Evolutionary conservation across 2,113 vertebrate genomes (phyloP).

Genomic region (Fregata magnificens): DNA sequence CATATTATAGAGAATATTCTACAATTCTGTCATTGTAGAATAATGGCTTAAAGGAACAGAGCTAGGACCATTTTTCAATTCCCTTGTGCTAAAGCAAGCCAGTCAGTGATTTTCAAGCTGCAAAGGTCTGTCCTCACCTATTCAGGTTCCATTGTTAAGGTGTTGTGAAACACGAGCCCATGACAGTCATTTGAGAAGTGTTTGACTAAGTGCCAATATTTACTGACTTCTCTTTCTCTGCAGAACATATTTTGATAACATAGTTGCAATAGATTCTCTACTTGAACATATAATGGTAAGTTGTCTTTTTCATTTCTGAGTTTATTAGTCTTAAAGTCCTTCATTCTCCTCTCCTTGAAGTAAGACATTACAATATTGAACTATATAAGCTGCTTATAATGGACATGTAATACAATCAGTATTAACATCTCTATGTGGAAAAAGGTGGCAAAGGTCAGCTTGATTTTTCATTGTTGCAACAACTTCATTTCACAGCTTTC

Average conservation of each 20-base stretch:
- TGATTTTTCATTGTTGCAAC: background rate
- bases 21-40: background rate
- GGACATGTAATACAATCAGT: background rate
- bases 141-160: background rate
- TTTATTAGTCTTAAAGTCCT: background rate
- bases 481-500: background rate
- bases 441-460: background rate
- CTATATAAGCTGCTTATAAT: background rate
- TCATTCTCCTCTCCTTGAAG: background rate
- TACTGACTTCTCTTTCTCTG: constrained; percentile 65
- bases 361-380: background rate
- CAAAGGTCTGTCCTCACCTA: background rate
- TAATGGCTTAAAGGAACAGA: background rate
- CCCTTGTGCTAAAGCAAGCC: background rate
- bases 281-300: constrained; percentile 99
- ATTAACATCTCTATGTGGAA: background rate
- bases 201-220: background rate
- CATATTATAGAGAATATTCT: background rate
- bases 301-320: background rate
- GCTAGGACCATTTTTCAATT: background rate
- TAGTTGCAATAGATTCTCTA: constrained; percentile 99
- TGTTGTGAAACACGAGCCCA: background rate
- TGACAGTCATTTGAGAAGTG: background rate
- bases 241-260: constrained; percentile 99
- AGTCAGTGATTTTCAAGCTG: background rate